Evolutionary conservation across 2,888 invertebrate species (phyloP).

Genomic region (Brenthis ino): DNA sequence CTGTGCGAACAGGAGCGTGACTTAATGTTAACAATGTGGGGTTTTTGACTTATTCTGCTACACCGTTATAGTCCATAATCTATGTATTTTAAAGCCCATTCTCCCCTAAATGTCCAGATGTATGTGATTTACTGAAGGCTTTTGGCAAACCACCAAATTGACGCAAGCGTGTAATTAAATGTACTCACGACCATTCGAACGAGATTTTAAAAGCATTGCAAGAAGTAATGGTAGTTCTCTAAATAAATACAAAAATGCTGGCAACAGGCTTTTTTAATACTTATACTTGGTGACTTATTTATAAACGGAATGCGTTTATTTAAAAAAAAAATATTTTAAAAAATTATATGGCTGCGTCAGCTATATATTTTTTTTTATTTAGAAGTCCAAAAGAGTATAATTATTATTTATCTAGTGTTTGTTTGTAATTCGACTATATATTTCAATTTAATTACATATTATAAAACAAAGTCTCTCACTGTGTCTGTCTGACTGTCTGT

Average conservation of each 20-base stretch:
- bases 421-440: too few species aligned
- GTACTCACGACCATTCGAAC: constrained; percentile 35
- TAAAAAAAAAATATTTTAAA: too few species aligned
- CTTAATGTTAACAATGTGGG: constrained; percentile 38
- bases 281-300: not conserved
- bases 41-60: constrained; percentile 21
- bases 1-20: constrained; percentile 34
- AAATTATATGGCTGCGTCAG: too few species aligned
- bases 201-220: constrained; percentile 36
- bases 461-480: too few species aligned
- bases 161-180: constrained; percentile 42
- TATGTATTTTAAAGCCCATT: constrained; percentile 16
- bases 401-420: too few species aligned
- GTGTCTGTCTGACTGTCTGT: too few species aligned
- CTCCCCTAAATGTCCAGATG: constrained; percentile 13
- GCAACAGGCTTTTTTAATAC: not conserved
- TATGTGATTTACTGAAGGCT: constrained; percentile 33
- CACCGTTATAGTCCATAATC: constrained; percentile 22
- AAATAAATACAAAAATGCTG: constrained; percentile 18
- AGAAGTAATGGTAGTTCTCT: constrained; percentile 27
- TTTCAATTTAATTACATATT: too few species aligned
- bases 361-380: too few species aligned
- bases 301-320: not conserved
- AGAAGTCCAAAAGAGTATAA: too few species aligned
- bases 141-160: constrained; percentile 42